Evolutionary conservation across 2,113 vertebrate genomes (phyloP).

Genomic region (Sinocyclocheilus maitianheensis): DNA sequence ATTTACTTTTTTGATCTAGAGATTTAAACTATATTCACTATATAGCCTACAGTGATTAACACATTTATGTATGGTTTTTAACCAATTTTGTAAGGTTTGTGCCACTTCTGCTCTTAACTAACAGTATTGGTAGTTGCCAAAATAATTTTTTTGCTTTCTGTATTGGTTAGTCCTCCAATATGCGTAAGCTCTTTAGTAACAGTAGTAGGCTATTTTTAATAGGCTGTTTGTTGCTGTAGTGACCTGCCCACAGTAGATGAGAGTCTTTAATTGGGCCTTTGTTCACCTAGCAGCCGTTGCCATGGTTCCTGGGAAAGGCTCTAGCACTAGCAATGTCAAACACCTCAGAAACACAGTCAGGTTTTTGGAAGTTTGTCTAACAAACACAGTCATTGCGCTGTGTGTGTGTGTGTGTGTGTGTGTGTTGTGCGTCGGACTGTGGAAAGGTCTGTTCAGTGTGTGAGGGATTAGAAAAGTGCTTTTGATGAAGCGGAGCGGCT

Average conservation of each 20-base stretch:
- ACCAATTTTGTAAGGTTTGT: too few species aligned
- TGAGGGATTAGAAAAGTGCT: constrained; percentile 33
- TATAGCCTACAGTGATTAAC: too few species aligned
- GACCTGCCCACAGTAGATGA: constrained; percentile 43
- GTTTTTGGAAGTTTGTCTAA: constrained; percentile 36
- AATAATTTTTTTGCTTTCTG: too few species aligned
- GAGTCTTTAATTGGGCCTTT: constrained; percentile 54
- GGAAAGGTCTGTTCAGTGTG: constrained; percentile 12
- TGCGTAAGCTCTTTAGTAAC: too few species aligned
- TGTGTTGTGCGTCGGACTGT: background rate
- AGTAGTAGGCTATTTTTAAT: too few species aligned
- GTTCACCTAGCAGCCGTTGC: constrained; percentile 53
- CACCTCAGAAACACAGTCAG: constrained; percentile 23
- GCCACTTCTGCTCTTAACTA: too few species aligned
- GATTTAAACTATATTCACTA: too few species aligned
- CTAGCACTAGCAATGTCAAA: background rate
- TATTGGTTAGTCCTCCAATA: too few species aligned
- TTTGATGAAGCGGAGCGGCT: constrained; percentile 23
- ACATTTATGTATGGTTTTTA: too few species aligned
- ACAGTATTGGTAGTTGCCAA: too few species aligned
- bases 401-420: background rate
- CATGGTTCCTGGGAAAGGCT: constrained; percentile 46
- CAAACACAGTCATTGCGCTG: background rate
- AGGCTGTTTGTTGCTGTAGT: constrained; percentile 28
- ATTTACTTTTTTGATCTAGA: too few species aligned